Base-by-base conservation (phyloP, 2,888 invertebrate species). In the Xylota sylvarum region DNA sequence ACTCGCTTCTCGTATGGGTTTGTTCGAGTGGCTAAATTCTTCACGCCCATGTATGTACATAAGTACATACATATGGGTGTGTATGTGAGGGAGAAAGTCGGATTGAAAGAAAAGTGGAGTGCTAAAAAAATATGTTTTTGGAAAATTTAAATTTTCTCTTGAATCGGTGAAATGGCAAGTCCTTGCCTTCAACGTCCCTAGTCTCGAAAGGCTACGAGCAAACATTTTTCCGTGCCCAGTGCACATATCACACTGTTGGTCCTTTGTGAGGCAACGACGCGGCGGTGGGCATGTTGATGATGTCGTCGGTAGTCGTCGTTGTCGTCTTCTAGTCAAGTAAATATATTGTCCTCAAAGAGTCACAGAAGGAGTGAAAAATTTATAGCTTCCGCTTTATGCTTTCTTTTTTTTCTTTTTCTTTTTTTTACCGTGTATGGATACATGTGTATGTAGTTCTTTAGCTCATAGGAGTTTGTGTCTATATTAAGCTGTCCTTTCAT, bases 251-350 rank as follows among this genome's bases (percentile, higher is more conserved):
- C 65, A 70, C 70, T 69, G 50, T 65, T 19, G 62, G 64, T 60
- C 73, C 62, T 84, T 73, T 73, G 35, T 30, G 65, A 81, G 50
- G 27, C 62, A 64, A 19, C 40, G 70, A 37, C 30, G 43, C 55
- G 56, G 27, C 48, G 65, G 70, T 85, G 85, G 85, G 74, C 69
- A 85, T 85, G 85, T 85, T 81, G 85, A 85, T 76, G 85, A 85
- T 81, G 85, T 76, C 85, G 81, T 78, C 70, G 78, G 70, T 70
- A 67, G 77, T 58, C 48, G 70, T 81, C 74, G 74, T 85, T 76
- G 81, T 81, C 85, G 80, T 76, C 80, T 81, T 85, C 76, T 65
- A 81, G 85, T 85, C 85, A 85, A 85, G 85, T 85, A 70, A 85
- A 85, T 85, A 85, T 81, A 85, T 85, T 76, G 76, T 81, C 76